Evolutionary conservation across 1,140 invertebrate genomes (phyloP).

Genomic region (Drosophila azteca): DNA sequence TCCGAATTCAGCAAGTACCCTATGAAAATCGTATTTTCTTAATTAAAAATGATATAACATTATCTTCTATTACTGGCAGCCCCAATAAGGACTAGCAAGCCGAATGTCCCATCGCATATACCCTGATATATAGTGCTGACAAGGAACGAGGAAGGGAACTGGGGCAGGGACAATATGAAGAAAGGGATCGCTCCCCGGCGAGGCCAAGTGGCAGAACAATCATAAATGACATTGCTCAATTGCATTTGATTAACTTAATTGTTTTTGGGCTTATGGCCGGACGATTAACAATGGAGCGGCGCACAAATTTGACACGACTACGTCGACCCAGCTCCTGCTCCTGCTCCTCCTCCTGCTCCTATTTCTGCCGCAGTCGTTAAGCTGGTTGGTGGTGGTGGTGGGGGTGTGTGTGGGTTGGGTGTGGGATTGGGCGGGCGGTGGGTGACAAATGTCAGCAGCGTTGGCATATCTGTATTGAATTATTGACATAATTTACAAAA

Average conservation of each 20-base stretch:
- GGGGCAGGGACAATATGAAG: conserved; percentile 5
- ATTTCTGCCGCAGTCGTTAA: conserved; percentile 52
- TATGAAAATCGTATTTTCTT: too few relatives aligned
- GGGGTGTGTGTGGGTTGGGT: not conserved
- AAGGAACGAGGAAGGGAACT: not conserved
- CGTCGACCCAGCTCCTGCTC: not conserved
- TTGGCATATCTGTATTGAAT: conserved; percentile 79
- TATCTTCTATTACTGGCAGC: not conserved
- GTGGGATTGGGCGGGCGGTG: not conserved
- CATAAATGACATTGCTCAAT: conserved; percentile 82
- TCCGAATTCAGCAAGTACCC: too few relatives aligned
- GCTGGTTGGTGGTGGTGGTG: conserved; percentile 24
- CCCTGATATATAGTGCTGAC: not conserved
- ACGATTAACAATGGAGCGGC: conserved; percentile 74
- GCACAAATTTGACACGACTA: conserved; percentile 73
- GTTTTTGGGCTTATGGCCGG: conserved; percentile 74
- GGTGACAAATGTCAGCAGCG: conserved; percentile 70
- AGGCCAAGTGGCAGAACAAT: conserved; percentile 64
- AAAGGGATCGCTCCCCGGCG: conserved; percentile 29
- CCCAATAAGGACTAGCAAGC: not conserved
- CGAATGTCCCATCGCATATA: not conserved
- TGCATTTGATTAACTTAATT: conserved; percentile 82
- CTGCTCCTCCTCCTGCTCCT: conserved; percentile 2
- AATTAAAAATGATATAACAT: too few relatives aligned
- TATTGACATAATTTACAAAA: conserved; percentile 83